A percentile compares a stretch with the other conserved stretches of the same genome.
Evolutionary conservation across 2,797 vertebrate genomes (phyloP).

Genomic region (Alosa sapidissima): DNA sequence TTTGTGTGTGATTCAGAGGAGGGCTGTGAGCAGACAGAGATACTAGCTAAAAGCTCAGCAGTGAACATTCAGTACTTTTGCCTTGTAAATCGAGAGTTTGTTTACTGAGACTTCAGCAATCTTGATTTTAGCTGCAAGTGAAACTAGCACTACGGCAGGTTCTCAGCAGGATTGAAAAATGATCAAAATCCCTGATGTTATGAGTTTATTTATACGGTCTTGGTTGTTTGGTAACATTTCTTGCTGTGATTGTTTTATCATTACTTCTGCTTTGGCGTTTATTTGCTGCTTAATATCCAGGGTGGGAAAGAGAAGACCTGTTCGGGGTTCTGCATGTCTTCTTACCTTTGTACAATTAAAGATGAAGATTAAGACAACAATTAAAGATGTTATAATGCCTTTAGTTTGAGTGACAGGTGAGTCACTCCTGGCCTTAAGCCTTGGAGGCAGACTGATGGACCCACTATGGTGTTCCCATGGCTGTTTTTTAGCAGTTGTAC

Average conservation of each 20-base stretch:
- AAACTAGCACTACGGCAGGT: not conserved
- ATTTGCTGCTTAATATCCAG: not conserved
- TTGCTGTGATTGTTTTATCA: not conserved
- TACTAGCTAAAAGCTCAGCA: not conserved
- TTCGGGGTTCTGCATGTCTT: not conserved
- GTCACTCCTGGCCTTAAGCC: not conserved
- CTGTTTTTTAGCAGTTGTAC: not conserved
- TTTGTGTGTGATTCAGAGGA: not conserved
- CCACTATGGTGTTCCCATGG: not conserved
- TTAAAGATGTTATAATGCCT: not conserved
- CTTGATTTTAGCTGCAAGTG: not conserved
- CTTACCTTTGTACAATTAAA: not conserved
- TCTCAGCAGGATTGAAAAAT: not conserved
- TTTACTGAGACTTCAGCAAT: not conserved
- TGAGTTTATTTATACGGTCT: not conserved
- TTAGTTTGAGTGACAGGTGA: not conserved
- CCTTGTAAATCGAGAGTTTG: not conserved
- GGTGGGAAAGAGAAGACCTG: not conserved
- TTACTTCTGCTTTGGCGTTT: not conserved
- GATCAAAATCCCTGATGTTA: not conserved
- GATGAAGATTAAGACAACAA: too few relatives aligned
- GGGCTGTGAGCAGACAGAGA: not conserved
- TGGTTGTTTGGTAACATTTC: not conserved
- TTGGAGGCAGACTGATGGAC: not conserved
- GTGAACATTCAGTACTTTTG: not conserved